Base-by-base conservation (phyloP, 2,797 vertebrate genomes). In the Masticophis lateralis region DNA sequence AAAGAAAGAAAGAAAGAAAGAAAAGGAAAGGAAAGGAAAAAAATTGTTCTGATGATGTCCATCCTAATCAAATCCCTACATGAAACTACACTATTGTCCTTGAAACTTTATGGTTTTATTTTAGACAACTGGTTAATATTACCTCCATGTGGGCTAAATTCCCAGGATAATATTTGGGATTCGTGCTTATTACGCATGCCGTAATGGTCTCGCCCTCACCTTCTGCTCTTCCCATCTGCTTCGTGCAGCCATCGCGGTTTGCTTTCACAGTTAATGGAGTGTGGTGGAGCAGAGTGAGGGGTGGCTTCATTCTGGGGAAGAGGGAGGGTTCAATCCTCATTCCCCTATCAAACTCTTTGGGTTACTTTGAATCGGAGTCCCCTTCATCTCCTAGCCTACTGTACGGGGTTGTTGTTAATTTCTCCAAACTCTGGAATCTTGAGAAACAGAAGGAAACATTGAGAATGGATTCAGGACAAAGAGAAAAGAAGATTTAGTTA, bases 61-160 rank as follows among this genome's bases (percentile, higher is more conserved):
- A 94, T 96, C 95, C 94, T 91, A 96, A 96, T 95, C 92, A 95
- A 94, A 93, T 91, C 91, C 94, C 69, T 94, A 91, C n/a, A 94
- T 92, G 87, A 74, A 87, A 43, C 37, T 86, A 56, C 2, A 20
- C 53, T 12, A 32, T 60, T 57, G 92, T 86, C 90, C 90, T 94
- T 89, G 92, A 94, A 92, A 91, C 91, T 92, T 91, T 60, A 32
- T 47, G 63, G 32, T 56, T 43, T 79, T 83, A 55, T 74, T 69
- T 87, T 60, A 57, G 87, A 28, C 90, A 91, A 91, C 87, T 86
- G 87, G 90, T 66, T 89, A 93, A 89, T 89, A 93, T 93, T 91
- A 47, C 93, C 93, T 89, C 93, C 87, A 59, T 91, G 92, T 86
- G 90, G 90, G 87, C 87, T 91, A 87, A 94, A 92, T 91, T 91